phyloP scores from a whole-genome alignment of 2,113 vertebrate genomes.

The Corythornis cristatus region DNA sequence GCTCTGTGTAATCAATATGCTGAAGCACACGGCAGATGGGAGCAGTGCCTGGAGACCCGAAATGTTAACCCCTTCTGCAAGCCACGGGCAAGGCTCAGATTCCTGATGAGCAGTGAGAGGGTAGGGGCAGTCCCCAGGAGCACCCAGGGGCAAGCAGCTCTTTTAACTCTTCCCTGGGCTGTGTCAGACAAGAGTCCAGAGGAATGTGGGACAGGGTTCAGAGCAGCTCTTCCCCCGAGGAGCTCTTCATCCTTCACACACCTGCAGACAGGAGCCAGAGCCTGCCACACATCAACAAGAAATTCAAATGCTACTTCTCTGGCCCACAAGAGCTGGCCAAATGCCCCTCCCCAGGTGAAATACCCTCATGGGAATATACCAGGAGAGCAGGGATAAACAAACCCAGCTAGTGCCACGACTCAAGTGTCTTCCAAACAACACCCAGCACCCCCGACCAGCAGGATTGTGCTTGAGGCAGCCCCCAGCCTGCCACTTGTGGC shows the following conservation, averaged over 20 bases:
- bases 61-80: slow-evolving; percentile 72
- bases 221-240: slow-evolving; percentile 1
- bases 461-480: neutral
- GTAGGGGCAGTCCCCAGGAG: neutral
- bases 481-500: neutral
- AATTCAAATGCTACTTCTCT: neutral
- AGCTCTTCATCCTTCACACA: neutral
- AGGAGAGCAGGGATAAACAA: neutral
- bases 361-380: neutral
- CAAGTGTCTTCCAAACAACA: neutral
- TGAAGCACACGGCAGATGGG: slow-evolving; percentile 54
- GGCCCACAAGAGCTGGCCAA: neutral
- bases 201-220: neutral
- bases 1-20: slow-evolving; percentile 68
- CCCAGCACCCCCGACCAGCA: neutral
- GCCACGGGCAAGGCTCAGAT: slow-evolving; percentile 61
- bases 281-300: neutral
- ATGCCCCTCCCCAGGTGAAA: neutral
- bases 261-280: neutral
- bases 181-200: neutral
- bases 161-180: slow-evolving; percentile 10
- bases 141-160: neutral
- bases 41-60: slow-evolving; percentile 58
- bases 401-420: neutral
- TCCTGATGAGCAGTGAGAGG: slow-evolving; percentile 53